Percentiles rank a stretch among this genome's conserved stretches.
Evolutionary conservation across 1,140 invertebrate genomes (phyloP).

Genomic region (Diploscapter pachys): DNA sequence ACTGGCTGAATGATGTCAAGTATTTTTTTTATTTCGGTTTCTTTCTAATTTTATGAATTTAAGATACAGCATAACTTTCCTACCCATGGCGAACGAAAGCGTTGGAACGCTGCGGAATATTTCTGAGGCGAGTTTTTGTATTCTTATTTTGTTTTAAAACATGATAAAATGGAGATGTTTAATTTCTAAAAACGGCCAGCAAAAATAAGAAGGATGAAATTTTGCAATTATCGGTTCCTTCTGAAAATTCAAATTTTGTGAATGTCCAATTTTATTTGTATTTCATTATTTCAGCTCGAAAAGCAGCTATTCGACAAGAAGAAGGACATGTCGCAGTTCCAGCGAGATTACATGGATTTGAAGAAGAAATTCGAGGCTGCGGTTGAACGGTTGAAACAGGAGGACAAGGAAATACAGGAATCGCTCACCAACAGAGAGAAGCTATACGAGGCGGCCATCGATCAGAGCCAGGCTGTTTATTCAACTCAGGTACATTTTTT

Average conservation of each 20-base stretch:
- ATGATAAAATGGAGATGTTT: conserved; percentile 33
- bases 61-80: conserved; percentile 38
- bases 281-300: conserved; percentile 29
- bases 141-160: conserved; percentile 32
- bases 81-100: conserved; percentile 25
- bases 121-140: conserved; percentile 20
- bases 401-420: conserved; percentile 40
- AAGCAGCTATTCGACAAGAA: conserved; percentile 45
- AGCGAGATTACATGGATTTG: conserved; percentile 53
- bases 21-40: conserved; percentile 40
- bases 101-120: background rate
- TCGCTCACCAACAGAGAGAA: conserved; percentile 35
- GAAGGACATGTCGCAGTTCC: conserved; percentile 52
- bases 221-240: background rate
- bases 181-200: conserved; percentile 30
- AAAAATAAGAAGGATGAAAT: conserved; percentile 14
- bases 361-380: conserved; percentile 50
- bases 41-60: conserved; percentile 30
- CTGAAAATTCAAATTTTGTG: conserved; percentile 20
- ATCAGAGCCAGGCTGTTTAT: conserved; percentile 18
- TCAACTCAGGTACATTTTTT: too few relatives aligned
- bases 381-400: conserved; percentile 38
- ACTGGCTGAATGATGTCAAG: conserved; percentile 50
- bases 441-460: conserved; percentile 39
- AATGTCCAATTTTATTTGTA: too few relatives aligned